Evolutionary conservation across 2,888 invertebrate species (phyloP).

Genomic region (Dolichopus griseipennis): DNA sequence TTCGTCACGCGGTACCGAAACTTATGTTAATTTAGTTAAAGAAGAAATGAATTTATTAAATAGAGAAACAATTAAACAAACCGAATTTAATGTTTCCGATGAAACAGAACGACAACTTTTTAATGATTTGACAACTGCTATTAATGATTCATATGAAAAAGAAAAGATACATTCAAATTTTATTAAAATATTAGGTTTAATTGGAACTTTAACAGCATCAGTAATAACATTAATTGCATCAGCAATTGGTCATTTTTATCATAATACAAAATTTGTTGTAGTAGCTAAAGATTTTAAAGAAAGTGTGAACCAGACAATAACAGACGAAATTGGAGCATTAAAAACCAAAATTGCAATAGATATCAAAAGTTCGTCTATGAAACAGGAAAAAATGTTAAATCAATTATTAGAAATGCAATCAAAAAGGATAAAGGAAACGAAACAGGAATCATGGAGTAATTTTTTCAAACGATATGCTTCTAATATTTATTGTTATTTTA

Average conservation of each 20-base stretch:
- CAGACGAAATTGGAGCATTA: conserved; percentile 9
- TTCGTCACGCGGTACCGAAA: conserved; percentile 16
- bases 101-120: conserved; percentile 67
- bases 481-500: conserved; percentile 13
- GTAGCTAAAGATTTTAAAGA: conserved; percentile 13
- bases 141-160: conserved; percentile 73
- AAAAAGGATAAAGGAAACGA: not conserved
- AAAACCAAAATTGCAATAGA: not conserved
- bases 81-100: conserved; percentile 57
- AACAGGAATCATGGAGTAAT: conserved; percentile 13
- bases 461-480: conserved; percentile 13
- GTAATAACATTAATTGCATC: conserved; percentile 16
- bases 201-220: conserved; percentile 17
- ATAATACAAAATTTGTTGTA: conserved; percentile 16
- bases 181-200: conserved; percentile 40
- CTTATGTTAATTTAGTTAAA: conserved; percentile 15
- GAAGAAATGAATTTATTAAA: conserved; percentile 16
- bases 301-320: conserved; percentile 7
- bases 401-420: not conserved
- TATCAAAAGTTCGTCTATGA: not conserved
- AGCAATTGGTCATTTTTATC: conserved; percentile 17
- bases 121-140: conserved; percentile 60
- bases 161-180: conserved; percentile 72
- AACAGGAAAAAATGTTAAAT: conserved; percentile 8
- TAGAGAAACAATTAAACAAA: conserved; percentile 54